A percentile compares a stretch with the other conserved stretches of the same genome.
phyloP scores from a whole-genome alignment of 2,113 vertebrate species.

The Colistium nudipinnis region DNA sequence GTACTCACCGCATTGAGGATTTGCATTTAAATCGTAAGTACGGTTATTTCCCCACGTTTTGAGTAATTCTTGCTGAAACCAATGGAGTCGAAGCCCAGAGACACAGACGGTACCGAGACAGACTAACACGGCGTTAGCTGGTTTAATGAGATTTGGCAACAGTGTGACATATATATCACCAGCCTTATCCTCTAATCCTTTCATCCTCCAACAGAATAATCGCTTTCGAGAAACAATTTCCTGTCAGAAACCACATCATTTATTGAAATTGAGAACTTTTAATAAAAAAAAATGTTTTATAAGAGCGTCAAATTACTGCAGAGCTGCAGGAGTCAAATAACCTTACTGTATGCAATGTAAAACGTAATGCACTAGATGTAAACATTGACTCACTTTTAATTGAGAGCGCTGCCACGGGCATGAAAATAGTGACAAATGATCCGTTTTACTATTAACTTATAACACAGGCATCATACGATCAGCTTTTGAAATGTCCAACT shows the following conservation, averaged over 20 bases:
- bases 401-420: not conserved
- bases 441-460: not conserved
- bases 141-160: not conserved
- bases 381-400: not conserved
- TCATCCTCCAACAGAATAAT: not conserved
- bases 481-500: constrained; percentile 21
- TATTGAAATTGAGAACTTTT: not conserved
- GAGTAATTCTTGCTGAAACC: no score
- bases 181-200: not conserved
- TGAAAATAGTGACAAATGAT: not conserved
- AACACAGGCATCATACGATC: constrained; percentile 9
- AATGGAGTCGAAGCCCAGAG: not conserved
- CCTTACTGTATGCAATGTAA: not conserved
- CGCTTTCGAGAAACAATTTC: not conserved
- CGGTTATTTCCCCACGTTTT: no score
- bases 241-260: not conserved
- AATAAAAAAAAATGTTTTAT: not conserved
- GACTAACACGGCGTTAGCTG: not conserved
- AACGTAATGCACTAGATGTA: not conserved
- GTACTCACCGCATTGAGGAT: no score
- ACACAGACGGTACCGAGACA: not conserved
- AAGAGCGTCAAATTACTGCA: not conserved
- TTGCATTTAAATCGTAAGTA: no score
- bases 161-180: not conserved
- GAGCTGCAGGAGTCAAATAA: not conserved